Conservation (phyloP, 2,797 vertebrate species). For the Luscinia luscinia region DNA sequence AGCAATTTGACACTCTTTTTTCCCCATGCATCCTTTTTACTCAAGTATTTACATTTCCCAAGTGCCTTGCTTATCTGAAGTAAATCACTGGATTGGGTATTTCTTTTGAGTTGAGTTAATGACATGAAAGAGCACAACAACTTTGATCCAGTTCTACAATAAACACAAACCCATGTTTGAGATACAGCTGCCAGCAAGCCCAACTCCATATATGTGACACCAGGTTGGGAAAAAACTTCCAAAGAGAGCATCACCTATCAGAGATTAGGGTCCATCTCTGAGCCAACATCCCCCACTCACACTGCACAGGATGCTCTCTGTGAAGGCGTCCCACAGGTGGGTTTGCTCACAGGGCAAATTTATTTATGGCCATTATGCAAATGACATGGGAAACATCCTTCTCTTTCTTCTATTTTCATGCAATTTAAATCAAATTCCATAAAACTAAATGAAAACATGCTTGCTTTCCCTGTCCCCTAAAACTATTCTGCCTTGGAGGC, state of each 20-base stretch:
- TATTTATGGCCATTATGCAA: neutral
- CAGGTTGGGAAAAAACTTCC: neutral
- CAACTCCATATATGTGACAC: neutral
- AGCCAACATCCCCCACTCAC: neutral
- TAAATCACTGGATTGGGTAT: neutral
- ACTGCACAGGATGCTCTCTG: neutral
- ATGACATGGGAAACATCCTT: neutral
- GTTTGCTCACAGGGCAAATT: neutral
- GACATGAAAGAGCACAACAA: slow-evolving; percentile 15
- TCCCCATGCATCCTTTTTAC: slow-evolving; percentile 17
- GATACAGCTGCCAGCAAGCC: neutral
- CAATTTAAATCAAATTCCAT: neutral
- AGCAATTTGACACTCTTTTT: neutral
- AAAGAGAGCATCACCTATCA: neutral
- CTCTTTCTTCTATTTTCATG: neutral
- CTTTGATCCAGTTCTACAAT: neutral
- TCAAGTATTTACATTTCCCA: slow-evolving; percentile 8
- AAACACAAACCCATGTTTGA: neutral
- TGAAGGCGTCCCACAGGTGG: neutral
- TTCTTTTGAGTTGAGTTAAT: slow-evolving; percentile 31
- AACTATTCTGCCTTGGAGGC: neutral
- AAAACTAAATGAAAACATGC: neutral
- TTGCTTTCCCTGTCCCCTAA: neutral
- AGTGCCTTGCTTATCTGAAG: slow-evolving; percentile 15
- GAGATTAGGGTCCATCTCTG: neutral